phyloP scores from a whole-genome alignment of 1,140 invertebrate species.

The Drosophila serrata region DNA sequence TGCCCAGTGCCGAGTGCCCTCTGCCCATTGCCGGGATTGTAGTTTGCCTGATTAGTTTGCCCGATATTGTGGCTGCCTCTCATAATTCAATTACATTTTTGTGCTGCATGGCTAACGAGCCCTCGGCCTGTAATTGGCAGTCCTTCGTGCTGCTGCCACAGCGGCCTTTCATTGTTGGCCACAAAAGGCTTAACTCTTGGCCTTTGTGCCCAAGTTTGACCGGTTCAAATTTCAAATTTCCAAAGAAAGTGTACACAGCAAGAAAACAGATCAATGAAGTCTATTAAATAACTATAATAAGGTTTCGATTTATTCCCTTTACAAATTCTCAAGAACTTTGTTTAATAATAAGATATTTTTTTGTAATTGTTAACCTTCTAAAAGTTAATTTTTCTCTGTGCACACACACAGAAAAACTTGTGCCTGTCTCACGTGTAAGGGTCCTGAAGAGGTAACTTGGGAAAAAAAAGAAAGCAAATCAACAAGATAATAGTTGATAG shows the following conservation, averaged over 20 bases:
- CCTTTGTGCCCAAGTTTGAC: conserved; percentile 44
- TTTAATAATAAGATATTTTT: no score
- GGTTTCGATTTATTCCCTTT: not conserved
- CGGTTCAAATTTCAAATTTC: conserved; percentile 44
- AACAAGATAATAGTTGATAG: conserved; percentile 70
- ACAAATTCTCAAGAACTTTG: accelerated
- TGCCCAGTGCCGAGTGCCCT: conserved; percentile 20
- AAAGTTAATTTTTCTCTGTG: not conserved
- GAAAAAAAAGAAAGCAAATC: conserved; percentile 56
- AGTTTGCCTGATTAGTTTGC: conserved; percentile 39
- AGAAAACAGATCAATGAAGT: not conserved
- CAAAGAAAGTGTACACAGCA: not conserved
- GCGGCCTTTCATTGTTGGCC: conserved; percentile 45
- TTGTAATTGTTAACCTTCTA: no score
- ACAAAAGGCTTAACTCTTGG: conserved; percentile 68
- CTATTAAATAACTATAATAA: not conserved
- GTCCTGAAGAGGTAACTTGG: conserved; percentile 9
- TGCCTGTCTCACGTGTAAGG: conserved; percentile 17
- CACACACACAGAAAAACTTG: conserved; percentile 18
- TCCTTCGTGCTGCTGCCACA: conserved; percentile 17
- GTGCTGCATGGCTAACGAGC: conserved; percentile 42
- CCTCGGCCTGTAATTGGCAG: conserved; percentile 56
- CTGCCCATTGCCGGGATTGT: conserved; percentile 25
- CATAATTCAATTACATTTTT: conserved; percentile 74
- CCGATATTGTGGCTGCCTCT: conserved; percentile 40